phyloP scores from a whole-genome alignment of 2,797 vertebrate species.

The Labeo calbasu region DNA sequence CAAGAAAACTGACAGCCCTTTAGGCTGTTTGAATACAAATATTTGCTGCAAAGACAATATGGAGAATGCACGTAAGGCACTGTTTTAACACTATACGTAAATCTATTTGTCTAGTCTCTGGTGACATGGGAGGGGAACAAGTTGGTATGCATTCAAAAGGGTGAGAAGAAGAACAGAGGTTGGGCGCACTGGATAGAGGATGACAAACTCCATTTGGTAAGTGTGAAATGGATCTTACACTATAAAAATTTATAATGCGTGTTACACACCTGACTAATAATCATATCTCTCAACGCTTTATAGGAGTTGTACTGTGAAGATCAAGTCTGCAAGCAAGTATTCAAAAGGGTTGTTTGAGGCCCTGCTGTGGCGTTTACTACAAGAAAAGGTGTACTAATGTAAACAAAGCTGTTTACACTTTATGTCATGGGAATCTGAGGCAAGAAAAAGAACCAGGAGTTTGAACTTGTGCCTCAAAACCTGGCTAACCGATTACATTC shows the following conservation, averaged over 20 bases:
- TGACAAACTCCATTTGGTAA: constrained; percentile 87
- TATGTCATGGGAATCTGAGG: constrained; percentile 19
- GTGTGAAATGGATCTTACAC: constrained; percentile 11
- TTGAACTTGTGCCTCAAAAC: neutral
- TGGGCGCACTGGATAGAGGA: constrained; percentile 92
- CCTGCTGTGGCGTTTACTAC: neutral
- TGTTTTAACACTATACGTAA: neutral
- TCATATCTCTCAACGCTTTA: neutral
- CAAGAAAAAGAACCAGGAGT: constrained; percentile 3
- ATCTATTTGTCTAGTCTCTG: constrained; percentile 75
- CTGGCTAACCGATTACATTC: neutral
- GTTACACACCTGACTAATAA: neutral
- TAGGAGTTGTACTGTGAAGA: constrained; percentile 90
- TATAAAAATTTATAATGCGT: neutral
- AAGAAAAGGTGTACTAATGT: constrained; percentile 25
- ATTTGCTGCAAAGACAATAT: neutral
- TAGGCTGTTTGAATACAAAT: neutral
- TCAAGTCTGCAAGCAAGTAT: constrained; percentile 86
- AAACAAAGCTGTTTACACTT: neutral
- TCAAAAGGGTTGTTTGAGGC: constrained; percentile 72
- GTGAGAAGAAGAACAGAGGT: constrained; percentile 88
- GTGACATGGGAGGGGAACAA: constrained; percentile 85
- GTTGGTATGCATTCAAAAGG: constrained; percentile 84
- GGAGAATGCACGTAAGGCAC: neutral
- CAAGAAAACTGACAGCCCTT: neutral